Conservation (phyloP, 53 echinoderm and acorn worm genomes). For the Astropecten irregularis region DNA sequence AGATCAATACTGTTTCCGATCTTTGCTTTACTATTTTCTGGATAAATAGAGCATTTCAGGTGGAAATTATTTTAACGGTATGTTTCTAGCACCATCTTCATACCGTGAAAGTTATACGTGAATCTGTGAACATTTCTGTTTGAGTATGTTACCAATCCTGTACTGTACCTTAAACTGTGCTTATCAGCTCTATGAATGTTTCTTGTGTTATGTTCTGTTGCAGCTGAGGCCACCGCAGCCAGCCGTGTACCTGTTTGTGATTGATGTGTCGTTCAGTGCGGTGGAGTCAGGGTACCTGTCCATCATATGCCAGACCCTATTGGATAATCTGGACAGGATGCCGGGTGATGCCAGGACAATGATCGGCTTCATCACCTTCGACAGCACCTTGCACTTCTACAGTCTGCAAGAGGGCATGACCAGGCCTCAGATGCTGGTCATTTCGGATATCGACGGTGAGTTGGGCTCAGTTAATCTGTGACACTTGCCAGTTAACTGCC, state of each 20-base stretch:
- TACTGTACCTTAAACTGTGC: too few species aligned
- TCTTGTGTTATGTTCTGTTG: not conserved
- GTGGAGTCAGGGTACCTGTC: conserved; percentile 94
- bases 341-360: conserved; percentile 93
- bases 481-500: too few species aligned
- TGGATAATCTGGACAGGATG: conserved; percentile 81
- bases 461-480: too few species aligned
- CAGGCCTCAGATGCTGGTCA: conserved; percentile 92
- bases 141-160: too few species aligned
- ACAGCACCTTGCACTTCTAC: conserved; percentile 98
- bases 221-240: conserved; percentile 99
- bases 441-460: conserved; percentile 95
- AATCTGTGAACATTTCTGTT: too few species aligned
- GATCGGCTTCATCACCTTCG: conserved; percentile 92
- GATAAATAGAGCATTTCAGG: too few species aligned
- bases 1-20: too few species aligned
- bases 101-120: too few species aligned
- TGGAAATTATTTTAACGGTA: too few species aligned
- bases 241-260: conserved; percentile 93
- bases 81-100: too few species aligned
- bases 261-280: conserved; percentile 91
- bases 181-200: too few species aligned
- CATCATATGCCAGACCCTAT: conserved; percentile 81
- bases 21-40: too few species aligned
- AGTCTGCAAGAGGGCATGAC: conserved; percentile 86